Conservation (phyloP, 2,113 vertebrate genomes). For the Caranx melampygus region DNA sequence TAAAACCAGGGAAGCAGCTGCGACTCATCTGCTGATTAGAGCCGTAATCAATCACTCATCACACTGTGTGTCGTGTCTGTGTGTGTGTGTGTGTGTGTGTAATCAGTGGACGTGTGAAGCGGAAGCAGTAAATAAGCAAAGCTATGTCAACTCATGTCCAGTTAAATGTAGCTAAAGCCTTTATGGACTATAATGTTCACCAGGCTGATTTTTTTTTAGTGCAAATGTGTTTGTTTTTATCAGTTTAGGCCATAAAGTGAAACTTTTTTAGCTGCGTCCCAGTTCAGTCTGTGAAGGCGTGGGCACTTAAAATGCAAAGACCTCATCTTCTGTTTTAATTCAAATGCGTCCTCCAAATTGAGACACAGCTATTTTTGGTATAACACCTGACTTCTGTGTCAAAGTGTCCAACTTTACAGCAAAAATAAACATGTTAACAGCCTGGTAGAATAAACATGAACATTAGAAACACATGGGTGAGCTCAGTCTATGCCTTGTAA, state of each 20-base stretch:
- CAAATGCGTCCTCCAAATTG: too few species aligned
- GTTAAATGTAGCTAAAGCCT: not conserved
- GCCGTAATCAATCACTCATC: conserved; percentile 72
- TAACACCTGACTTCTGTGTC: too few species aligned
- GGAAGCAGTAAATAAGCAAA: conserved; percentile 23
- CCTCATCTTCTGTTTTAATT: too few species aligned
- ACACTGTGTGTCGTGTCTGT: conserved; percentile 24
- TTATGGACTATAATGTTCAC: not conserved
- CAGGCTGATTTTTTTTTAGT: not conserved
- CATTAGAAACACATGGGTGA: too few species aligned
- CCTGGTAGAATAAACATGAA: too few species aligned
- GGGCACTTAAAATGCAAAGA: too few species aligned
- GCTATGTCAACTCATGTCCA: not conserved
- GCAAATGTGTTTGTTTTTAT: not conserved
- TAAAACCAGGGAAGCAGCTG: conserved; percentile 65
- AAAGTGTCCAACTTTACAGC: too few species aligned
- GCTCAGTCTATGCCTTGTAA: not conserved
- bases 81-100: conserved; percentile 1
- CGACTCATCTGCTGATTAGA: conserved; percentile 68
- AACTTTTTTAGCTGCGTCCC: too few species aligned
- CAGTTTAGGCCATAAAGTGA: not conserved
- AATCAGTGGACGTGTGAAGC: not conserved
- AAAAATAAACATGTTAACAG: too few species aligned
- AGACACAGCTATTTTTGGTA: too few species aligned
- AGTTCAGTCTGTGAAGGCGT: too few species aligned